Base-by-base conservation (phyloP, 1,140 invertebrate species). In the Hyles vespertilio region DNA sequence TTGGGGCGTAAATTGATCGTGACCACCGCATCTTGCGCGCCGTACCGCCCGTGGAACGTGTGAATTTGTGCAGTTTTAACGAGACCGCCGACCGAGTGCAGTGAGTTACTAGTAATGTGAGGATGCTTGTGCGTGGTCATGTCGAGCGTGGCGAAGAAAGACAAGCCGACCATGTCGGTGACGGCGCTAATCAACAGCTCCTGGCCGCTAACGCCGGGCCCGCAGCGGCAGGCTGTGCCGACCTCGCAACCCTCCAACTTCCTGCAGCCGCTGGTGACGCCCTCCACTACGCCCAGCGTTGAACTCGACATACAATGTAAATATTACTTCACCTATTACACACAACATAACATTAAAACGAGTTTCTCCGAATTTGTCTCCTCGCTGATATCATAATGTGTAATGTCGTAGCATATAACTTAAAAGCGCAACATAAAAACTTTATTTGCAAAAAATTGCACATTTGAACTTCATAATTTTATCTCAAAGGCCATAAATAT, bases 161-260 rank as follows among this genome's bases (percentile, higher is more conserved):
- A 95, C 83, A 95, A 95, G 81, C 94, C 94, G 59, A 95, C 94
- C 91, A 94, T 95, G 93, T 94, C 94, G 73, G 94, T 95, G 70
- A 93, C 94, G 70, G 93, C 94, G 70, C 94, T 95, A 80, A 95
- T 95, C 73, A 85, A 88, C 69, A 85, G 85, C 82, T 79, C 81
- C 64, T 74, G 84, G 63, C 82, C 79, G 56, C 69, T 77, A 63
- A 72, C 77, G 33, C 75, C 81, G 61, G 73, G 71, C 46, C 75
- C 64, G 59, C 81, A 72, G 69, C 81, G 77, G 56, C 75, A 75
- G 60, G 70, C 72, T 51, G 73, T 79, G 63, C 90, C 93, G 78
- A 91, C 69, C 81, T 92, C 79, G 86, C 91, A 77, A 72, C 77
- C 70, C 51, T 32, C 70, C 48, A 74, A 61, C 66, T 69, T 81